Conservation (phyloP, 2,113 vertebrate species). For the Cinclus cinclus region DNA sequence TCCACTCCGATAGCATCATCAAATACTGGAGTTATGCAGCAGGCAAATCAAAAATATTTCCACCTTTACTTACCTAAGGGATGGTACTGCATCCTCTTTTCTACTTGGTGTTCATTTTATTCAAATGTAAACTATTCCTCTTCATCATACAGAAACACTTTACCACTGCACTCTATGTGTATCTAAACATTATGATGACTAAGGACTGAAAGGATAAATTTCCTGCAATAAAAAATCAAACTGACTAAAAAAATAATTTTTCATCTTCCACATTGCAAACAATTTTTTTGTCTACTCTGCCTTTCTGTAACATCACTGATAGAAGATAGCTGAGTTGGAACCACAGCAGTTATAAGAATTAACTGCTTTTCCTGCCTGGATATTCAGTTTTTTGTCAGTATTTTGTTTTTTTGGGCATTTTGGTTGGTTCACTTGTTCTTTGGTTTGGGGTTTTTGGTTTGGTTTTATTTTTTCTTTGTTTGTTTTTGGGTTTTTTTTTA, state of each 20-base stretch:
- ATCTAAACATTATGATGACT: not conserved
- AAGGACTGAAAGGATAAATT: not conserved
- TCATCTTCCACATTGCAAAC: not conserved
- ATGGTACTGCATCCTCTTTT: accelerated
- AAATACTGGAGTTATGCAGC: not conserved
- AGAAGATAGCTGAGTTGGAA: not conserved
- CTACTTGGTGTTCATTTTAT: not conserved
- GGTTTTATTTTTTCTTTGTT: not conserved
- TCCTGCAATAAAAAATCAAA: not conserved
- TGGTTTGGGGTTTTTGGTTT: not conserved
- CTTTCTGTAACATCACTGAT: not conserved
- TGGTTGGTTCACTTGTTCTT: not conserved
- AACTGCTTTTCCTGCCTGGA: not conserved
- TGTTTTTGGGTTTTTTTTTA: not conserved
- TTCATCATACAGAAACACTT: not conserved
- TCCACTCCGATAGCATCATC: not conserved
- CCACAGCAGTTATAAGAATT: not conserved
- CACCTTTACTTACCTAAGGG: not conserved
- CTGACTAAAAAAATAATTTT: not conserved
- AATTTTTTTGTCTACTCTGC: not conserved
- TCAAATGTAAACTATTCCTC: not conserved
- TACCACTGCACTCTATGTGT: not conserved
- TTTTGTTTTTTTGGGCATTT: accelerated
- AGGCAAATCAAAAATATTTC: not conserved
- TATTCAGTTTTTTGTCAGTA: not conserved